Evolutionary conservation across 2,113 vertebrate genomes (phyloP).

Genomic region (Ailurus styani): DNA sequence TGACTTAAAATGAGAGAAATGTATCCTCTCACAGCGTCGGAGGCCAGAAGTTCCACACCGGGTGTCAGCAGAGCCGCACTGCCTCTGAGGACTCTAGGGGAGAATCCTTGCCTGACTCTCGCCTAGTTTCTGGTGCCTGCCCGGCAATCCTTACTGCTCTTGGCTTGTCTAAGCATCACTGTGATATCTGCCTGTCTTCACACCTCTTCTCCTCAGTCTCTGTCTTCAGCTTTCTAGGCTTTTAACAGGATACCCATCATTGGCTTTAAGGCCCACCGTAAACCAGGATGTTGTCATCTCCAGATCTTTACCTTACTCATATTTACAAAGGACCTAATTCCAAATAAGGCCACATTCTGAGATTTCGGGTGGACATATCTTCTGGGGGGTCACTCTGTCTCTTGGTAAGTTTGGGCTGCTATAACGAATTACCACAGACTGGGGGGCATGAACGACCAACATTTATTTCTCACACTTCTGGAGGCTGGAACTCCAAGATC

Average conservation of each 20-base stretch:
- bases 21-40: neutral
- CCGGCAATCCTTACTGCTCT: rapidly evolving
- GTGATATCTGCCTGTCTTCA: neutral
- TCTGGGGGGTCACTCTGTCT: neutral
- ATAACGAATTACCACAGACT: neutral
- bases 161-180: neutral
- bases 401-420: neutral
- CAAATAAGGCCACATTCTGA: neutral
- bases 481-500: neutral
- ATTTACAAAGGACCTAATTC: neutral
- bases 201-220: neutral
- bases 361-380: neutral
- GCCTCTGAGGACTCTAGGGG: neutral
- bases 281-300: neutral
- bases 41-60: neutral
- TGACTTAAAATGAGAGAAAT: neutral
- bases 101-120: neutral
- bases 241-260: neutral
- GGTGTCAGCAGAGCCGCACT: rapidly evolving
- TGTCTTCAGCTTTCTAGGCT: neutral
- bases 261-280: neutral
- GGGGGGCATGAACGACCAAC: neutral
- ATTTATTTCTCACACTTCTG: neutral
- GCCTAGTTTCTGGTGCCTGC: rapidly evolving
- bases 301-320: neutral